These are phyloP conservation scores for Periplaneta americana DNA, from an alignment of 1,140 invertebrate genomes.

Conservation along the genomic window DNA sequence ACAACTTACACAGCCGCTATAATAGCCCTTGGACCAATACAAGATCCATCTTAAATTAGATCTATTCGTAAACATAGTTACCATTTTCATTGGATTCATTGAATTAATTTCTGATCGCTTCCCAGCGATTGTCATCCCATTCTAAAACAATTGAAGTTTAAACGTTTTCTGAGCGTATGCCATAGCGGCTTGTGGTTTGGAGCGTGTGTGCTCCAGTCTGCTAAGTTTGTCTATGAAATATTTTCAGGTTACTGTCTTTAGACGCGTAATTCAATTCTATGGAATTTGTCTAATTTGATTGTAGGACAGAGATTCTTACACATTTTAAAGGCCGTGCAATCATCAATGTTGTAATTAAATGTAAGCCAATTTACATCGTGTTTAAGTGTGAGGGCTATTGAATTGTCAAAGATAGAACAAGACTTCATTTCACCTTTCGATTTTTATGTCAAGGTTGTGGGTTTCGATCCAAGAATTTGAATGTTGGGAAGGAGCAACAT, in stretches of 20 bases:
- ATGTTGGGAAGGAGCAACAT: neutral
- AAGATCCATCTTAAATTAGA: too few species aligned
- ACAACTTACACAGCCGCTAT: too few species aligned
- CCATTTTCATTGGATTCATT: too few species aligned
- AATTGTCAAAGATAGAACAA: neutral
- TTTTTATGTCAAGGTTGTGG: neutral
- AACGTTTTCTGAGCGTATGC: neutral
- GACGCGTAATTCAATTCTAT: neutral
- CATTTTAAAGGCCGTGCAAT: neutral
- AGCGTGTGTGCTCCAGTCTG: neutral
- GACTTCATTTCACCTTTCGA: neutral
- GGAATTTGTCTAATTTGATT: neutral
- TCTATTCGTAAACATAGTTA: too few species aligned
- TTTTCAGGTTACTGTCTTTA: neutral
- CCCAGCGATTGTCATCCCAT: too few species aligned
- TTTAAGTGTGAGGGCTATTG: neutral
- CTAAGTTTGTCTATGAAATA: neutral
- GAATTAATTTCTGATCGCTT: too few species aligned
- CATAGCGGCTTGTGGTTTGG: neutral
- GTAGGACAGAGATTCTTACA: neutral
- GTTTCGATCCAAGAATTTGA: neutral
- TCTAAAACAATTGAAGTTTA: too few species aligned
- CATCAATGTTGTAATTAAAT: neutral
- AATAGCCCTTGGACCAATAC: too few species aligned
- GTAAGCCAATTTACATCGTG: neutral